Evolutionary conservation across 2,797 vertebrate species (phyloP), one percentile per base, ranked within the genome.

Genomic region (Trichosurus vulpecula): DNA sequence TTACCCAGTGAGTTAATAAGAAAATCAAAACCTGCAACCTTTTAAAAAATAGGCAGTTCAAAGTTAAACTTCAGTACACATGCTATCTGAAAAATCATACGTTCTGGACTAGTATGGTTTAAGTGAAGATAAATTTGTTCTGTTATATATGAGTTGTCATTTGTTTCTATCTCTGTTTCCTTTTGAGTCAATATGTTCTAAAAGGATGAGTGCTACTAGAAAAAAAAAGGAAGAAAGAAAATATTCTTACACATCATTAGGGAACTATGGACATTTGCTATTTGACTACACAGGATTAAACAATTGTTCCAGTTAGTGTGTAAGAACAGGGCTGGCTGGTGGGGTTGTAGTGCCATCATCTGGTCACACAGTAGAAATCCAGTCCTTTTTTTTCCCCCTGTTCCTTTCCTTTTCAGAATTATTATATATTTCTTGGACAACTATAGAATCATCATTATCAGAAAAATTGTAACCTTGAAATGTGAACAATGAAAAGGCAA

Each of bases 281-380:
- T 81, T 81, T 95, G 58, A 90, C 47, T 51, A 91, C 56, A 1
- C 54, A 25, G 13, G 3, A 81, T 91, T 14, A 0, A 31, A 35
- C 29, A 47, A 9, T 3, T 92, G 31, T 25, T 10, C 5, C 8
- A 66, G 1, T 41, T 81, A 47, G 4, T 2, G 19, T 27, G 10
- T 55, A 52, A 90, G 14, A 41, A 13, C 25, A 90, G 6, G 1
- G 4, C 1, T 19, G 47, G 97, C 97, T 30, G 0, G 35, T 97
- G 95, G 90, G 74, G 30, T 96, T 98, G 96, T 94, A 97, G 54
- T 96, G 98, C 98, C 98, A 98, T 96, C 98, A 0, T 94, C 98
- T 98, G 98, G 98, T 92, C 58, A 87, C 19, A 3, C 52, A 0
- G 11, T 6, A 87, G 81, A 90, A 97, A 97, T 2, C 56, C 56